Evolutionary conservation across 2,113 vertebrate species (phyloP).

Genomic region (Phycodurus eques): DNA sequence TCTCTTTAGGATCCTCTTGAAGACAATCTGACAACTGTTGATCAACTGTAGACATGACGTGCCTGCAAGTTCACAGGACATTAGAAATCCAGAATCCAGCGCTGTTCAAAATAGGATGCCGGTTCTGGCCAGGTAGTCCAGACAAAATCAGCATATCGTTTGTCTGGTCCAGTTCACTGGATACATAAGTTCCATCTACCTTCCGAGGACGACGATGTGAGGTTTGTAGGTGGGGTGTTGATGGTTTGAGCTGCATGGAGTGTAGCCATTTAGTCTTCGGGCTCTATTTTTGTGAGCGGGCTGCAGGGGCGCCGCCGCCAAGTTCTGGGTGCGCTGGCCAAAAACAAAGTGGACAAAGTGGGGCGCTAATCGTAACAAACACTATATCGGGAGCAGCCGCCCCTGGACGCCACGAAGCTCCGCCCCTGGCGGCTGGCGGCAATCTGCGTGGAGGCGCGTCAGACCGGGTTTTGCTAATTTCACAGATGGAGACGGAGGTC

Average conservation of each 20-base stretch:
- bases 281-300: not conserved
- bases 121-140: constrained; percentile 34
- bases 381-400: too few relatives aligned
- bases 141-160: constrained; percentile 16
- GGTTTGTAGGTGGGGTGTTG: constrained; percentile 63
- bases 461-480: too few relatives aligned
- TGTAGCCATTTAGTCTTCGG: constrained; percentile 20
- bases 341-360: too few relatives aligned
- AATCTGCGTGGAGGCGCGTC: too few relatives aligned
- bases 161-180: constrained; percentile 3
- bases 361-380: too few relatives aligned
- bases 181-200: constrained; percentile 27
- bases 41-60: constrained; percentile 37
- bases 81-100: constrained; percentile 40
- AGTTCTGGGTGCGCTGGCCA: too few relatives aligned
- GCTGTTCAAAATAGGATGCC: constrained; percentile 16
- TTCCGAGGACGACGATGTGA: constrained; percentile 56
- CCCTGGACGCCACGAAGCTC: too few relatives aligned
- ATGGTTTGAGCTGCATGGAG: constrained; percentile 59
- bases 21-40: constrained; percentile 38
- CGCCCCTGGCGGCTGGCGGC: too few relatives aligned
- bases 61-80: constrained; percentile 53
- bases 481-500: too few relatives aligned
- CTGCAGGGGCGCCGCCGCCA: too few relatives aligned
- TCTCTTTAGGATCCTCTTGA: constrained; percentile 50